Base-by-base conservation (phyloP, 2,797 vertebrate species). In the Oryzias sinensis region DNA sequence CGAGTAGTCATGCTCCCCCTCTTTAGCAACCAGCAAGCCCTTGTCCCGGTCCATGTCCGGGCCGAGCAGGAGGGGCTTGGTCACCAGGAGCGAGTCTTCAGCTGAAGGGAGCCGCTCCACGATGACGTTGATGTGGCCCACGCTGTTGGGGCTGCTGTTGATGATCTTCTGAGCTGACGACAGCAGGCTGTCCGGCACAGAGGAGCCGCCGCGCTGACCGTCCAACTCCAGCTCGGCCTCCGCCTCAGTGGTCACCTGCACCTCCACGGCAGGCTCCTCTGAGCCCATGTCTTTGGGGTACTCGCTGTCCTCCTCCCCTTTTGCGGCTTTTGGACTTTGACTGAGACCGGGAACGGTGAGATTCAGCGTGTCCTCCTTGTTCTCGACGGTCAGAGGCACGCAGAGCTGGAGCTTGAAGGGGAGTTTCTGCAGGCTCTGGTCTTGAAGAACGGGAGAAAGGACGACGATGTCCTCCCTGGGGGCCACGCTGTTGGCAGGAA, bases 151-250 rank as follows among this genome's bases (percentile, higher is more conserved):
- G 63, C 94, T 92, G 70, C 94, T 94, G 83, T 77, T 96, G 74
- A 98, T 97, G 49, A 99, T 98, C 84, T 98, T 98, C 74, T 99
- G 97, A 29, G 96, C 97, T 0, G 97, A 98, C 0, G 95, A 96
- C 52, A 99, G 92, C 1, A 99, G 86, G 72, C 95, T 98, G 74
- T 98, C 95, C 1, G 86, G 45, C 6, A 59, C 69, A 0, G 74
- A 68, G 17, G 53, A 0, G 27, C 68, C 48, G 2, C 73, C 72
- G 3, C 56, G 81, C 1, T 56, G 74, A 14, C 67, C 20, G 5
- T 79, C 73, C 2, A 73, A 51, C 62, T 90, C 89, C 14, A 80
- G 84, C 47, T 95, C 94, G 1, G 80, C 66, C 49, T 94, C 93
- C 0, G 84, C 75, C 42, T 93, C 92, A 0, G 94, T 93, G 1